Conservation (phyloP, 2,113 vertebrate species). For the Phoxinus phoxinus region DNA sequence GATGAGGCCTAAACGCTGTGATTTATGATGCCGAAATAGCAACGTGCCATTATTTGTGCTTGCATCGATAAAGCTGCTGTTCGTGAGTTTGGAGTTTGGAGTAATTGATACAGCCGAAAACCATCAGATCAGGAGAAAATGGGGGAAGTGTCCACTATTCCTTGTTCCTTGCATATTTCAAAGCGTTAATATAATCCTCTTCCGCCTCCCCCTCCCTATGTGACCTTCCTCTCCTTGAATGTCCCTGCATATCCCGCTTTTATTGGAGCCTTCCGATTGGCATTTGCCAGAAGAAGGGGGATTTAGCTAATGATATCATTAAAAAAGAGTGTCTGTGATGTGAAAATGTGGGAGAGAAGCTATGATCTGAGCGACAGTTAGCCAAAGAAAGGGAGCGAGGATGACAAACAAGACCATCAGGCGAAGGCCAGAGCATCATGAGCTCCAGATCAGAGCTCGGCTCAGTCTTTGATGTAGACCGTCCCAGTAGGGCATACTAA, state of each 20-base stretch:
- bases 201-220: not conserved
- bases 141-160: not conserved
- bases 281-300: slow-evolving; percentile 49
- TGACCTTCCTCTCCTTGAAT: slow-evolving; percentile 39
- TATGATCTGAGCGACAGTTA: slow-evolving; percentile 31
- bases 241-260: slow-evolving; percentile 42
- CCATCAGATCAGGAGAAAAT: not conserved
- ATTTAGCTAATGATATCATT: slow-evolving; percentile 65
- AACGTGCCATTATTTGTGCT: slow-evolving; percentile 42
- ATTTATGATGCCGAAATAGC: slow-evolving; percentile 43
- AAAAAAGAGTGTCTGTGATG: slow-evolving; percentile 41
- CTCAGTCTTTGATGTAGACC: slow-evolving; percentile 12
- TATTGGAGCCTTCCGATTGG: slow-evolving; percentile 54
- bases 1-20: slow-evolving; percentile 41
- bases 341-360: slow-evolving; percentile 16
- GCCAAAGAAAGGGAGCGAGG: slow-evolving; percentile 23
- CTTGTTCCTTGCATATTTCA: slow-evolving; percentile 4
- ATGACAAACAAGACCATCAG: slow-evolving; percentile 24
- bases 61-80: slow-evolving; percentile 52
- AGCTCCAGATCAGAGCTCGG: slow-evolving; percentile 40
- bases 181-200: slow-evolving; percentile 50
- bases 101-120: slow-evolving; percentile 7
- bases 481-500: slow-evolving; percentile 51
- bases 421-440: slow-evolving; percentile 21
- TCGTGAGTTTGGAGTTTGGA: slow-evolving; percentile 33